Conservation (phyloP, 2,797 vertebrate genomes). For the Hirundo rustica region DNA sequence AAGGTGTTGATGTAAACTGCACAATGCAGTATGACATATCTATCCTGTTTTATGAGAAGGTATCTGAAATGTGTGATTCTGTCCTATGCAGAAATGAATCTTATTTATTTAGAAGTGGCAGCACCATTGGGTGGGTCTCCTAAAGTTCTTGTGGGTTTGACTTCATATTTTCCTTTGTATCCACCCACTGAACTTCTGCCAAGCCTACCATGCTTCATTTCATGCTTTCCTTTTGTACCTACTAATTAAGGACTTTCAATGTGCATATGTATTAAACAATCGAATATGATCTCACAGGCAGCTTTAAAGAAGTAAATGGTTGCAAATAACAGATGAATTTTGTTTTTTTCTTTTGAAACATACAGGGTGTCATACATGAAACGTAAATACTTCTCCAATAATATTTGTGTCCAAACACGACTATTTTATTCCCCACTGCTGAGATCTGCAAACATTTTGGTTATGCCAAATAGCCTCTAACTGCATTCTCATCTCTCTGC, state of each 20-base stretch:
- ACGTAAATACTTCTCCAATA: neutral
- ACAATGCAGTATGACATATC: neutral
- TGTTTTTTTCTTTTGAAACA: neutral
- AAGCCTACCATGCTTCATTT: constrained; percentile 58
- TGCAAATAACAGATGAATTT: neutral
- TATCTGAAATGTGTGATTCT: constrained; percentile 49
- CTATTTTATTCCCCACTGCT: neutral
- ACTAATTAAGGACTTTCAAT: constrained; percentile 68
- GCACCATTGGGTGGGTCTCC: constrained; percentile 71
- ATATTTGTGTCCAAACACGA: neutral
- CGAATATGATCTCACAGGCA: constrained; percentile 16
- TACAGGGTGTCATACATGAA: neutral
- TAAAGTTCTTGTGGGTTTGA: constrained; percentile 76
- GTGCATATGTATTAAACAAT: neutral
- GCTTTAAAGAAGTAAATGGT: neutral
- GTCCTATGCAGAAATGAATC: constrained; percentile 13
- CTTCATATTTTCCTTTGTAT: constrained; percentile 70
- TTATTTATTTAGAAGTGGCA: constrained; percentile 72
- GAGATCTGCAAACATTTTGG: constrained; percentile 34
- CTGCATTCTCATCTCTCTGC: neutral
- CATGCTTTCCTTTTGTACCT: constrained; percentile 52
- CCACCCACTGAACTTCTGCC: constrained; percentile 62
- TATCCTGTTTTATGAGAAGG: neutral
- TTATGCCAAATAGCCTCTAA: neutral
- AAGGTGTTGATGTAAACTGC: neutral